These are phyloP conservation scores for Cyanoramphus novaezelandiae DNA, from an alignment of 2,113 vertebrate genomes.

Conservation along the genomic window DNA sequence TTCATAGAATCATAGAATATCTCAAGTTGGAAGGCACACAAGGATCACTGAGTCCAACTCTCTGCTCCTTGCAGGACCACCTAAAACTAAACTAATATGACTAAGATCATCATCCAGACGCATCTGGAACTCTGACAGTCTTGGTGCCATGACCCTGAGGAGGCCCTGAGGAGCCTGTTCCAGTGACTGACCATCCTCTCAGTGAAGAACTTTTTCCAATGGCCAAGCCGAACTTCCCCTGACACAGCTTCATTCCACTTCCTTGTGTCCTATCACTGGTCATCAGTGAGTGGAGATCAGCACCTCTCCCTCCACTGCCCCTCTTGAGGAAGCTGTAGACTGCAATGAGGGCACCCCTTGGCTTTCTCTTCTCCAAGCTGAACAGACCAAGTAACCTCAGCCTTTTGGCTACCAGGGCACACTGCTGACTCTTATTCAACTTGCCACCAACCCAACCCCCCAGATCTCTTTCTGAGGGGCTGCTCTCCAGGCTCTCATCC, in stretches of 20 bases:
- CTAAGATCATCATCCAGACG: neutral
- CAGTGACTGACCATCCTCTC: fast-evolving
- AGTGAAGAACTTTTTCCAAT: neutral
- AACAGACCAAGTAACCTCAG: neutral
- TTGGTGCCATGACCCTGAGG: neutral
- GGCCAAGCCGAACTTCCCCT: neutral
- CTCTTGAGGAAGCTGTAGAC: neutral
- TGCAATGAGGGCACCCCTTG: neutral
- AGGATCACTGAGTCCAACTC: neutral
- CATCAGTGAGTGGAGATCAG: neutral
- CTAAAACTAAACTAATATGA: neutral
- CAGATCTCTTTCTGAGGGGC: neutral
- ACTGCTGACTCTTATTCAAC: neutral
- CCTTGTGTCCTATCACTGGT: fast-evolving
- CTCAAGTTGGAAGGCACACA: neutral
- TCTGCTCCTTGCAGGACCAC: neutral
- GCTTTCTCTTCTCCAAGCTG: neutral
- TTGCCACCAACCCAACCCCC: neutral
- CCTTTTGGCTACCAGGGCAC: neutral
- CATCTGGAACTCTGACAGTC: neutral
- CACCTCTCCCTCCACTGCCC: neutral
- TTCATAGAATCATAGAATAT: neutral
- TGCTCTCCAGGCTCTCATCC: neutral
- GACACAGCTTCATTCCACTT: neutral
- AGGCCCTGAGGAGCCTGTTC: neutral